These are phyloP conservation scores for Oreochromis mossambicus DNA, from an alignment of 2,797 vertebrate genomes.

Conservation along the genomic window DNA sequence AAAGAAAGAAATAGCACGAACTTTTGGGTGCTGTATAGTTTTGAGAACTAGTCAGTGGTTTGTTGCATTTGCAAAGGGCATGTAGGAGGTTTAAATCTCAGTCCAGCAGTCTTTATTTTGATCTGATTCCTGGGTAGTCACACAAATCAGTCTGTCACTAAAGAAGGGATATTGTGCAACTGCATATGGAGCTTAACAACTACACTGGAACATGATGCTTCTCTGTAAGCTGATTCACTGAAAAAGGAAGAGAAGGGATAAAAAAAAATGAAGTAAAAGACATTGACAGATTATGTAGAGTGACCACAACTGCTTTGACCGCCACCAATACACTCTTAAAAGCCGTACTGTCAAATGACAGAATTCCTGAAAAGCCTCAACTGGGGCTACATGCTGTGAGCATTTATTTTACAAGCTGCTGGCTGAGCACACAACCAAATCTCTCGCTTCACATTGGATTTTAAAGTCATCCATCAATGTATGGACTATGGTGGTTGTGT, in stretches of 20 bases:
- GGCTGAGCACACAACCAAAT: slow-evolving; percentile 41
- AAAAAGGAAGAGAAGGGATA: background rate
- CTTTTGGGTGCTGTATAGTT: background rate
- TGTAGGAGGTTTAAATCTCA: background rate
- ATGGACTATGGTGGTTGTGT: background rate
- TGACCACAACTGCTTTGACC: slow-evolving; percentile 36
- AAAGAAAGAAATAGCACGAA: background rate
- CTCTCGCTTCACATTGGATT: slow-evolving; percentile 38
- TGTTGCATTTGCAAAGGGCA: background rate
- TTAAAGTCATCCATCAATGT: slow-evolving; percentile 46
- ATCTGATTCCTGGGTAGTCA: slow-evolving; percentile 5
- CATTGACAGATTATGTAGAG: slow-evolving; percentile 44
- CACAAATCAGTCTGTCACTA: slow-evolving; percentile 12
- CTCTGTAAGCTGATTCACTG: slow-evolving; percentile 41
- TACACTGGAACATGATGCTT: slow-evolving; percentile 9
- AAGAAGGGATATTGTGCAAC: slow-evolving; percentile 38
- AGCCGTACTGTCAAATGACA: slow-evolving; percentile 37
- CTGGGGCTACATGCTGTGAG: background rate
- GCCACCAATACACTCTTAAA: slow-evolving; percentile 31
- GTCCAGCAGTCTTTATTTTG: slow-evolving; percentile 3
- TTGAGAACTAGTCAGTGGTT: background rate
- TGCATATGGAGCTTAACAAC: slow-evolving; percentile 40
- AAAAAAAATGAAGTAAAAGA: slow-evolving; percentile 20
- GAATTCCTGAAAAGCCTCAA: slow-evolving; percentile 43
- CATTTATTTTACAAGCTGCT: slow-evolving; percentile 38